These are phyloP conservation scores for Arenicola marina DNA, from an alignment of 2,888 invertebrate species.

Conservation along the genomic window DNA sequence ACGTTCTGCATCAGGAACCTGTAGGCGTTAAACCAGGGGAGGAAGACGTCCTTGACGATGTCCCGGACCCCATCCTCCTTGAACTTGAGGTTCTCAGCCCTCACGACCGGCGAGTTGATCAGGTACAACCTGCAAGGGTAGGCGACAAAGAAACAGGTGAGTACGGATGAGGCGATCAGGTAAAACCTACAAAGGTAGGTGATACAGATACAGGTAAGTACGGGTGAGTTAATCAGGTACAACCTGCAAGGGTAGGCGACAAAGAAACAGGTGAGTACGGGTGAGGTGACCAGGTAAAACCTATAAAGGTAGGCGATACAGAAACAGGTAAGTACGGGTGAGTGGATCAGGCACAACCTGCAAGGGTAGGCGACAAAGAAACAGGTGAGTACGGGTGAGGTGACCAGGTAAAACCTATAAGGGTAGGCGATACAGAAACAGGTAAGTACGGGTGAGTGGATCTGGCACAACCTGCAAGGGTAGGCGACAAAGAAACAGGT, in stretches of 20 bases:
- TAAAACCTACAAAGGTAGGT: too few species aligned
- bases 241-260: conserved; percentile 64
- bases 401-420: too few species aligned
- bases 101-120: conserved; percentile 96
- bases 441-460: conserved; percentile 99
- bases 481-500: conserved; percentile 4
- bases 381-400: too few species aligned
- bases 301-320: too few species aligned
- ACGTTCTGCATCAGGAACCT: conserved; percentile 94
- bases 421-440: too few species aligned
- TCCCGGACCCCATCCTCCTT: conserved; percentile 97
- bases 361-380: conserved; percentile 1
- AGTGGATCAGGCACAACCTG: conserved; percentile 89
- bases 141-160: conserved; percentile 5
- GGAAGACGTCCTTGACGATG: conserved; percentile 93
- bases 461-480: conserved; percentile 78
- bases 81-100: conserved; percentile 93
- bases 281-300: too few species aligned
- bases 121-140: conserved; percentile 78
- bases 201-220: too few species aligned
- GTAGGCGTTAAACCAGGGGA: conserved; percentile 83
- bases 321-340: too few species aligned
- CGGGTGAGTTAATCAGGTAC: conserved; percentile 97
- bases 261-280: conserved; percentile 1
- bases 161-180: too few species aligned